A percentile compares a stretch with the other conserved stretches of the same genome.
phyloP scores from a whole-genome alignment of 2,113 vertebrate genomes.

The Erythrolamprus reginae region DNA sequence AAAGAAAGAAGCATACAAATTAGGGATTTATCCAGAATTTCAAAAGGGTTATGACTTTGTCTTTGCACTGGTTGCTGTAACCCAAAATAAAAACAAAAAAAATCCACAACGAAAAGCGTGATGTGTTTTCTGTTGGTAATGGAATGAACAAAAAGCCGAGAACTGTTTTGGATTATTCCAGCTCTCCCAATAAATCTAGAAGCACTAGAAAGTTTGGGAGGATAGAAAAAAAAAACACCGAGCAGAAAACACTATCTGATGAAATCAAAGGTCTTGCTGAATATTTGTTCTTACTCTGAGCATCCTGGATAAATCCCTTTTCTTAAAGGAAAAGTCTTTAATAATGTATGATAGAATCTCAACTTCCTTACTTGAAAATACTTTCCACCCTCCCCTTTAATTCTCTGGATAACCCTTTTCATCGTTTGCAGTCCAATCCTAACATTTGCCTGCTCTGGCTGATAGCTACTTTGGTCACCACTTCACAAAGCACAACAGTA shows the following conservation, averaged over 20 bases:
- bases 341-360: conserved; percentile 56
- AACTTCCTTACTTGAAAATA: conserved; percentile 37
- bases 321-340: conserved; percentile 58
- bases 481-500: background rate
- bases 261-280: conserved; percentile 17
- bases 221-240: background rate
- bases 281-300: conserved; percentile 45
- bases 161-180: conserved; percentile 18
- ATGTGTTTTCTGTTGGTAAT: conserved; percentile 12
- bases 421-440: conserved; percentile 15
- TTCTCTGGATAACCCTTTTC: conserved; percentile 39
- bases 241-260: background rate
- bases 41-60: conserved; percentile 45
- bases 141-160: background rate
- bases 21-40: conserved; percentile 76
- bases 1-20: conserved; percentile 58
- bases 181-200: conserved; percentile 24
- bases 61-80: conserved; percentile 13
- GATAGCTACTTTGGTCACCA: background rate
- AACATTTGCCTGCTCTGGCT: conserved; percentile 4
- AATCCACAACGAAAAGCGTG: conserved; percentile 3
- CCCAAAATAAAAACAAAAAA: conserved; percentile 24
- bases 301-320: conserved; percentile 71
- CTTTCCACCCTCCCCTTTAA: conserved; percentile 29
- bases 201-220: background rate